A percentile compares a stretch with the other conserved stretches of the same genome.
These are phyloP conservation scores for Trachemys scripta DNA, from an alignment of 2,113 vertebrate genomes.

Conservation along the genomic window DNA sequence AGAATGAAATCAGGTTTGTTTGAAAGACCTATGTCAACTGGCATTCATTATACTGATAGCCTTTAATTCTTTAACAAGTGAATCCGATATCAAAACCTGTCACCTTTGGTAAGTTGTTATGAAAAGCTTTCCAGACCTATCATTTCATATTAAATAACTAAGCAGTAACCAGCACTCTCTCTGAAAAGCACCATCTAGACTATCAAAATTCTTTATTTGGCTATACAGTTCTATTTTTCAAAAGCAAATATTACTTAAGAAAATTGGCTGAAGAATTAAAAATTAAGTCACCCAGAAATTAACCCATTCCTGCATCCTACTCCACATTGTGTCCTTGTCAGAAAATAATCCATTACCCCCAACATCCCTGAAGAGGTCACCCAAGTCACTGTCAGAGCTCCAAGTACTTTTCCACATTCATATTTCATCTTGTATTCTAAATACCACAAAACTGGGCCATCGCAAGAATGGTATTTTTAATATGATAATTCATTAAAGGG, in stretches of 20 bases:
- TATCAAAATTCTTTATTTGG: background rate
- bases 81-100: background rate
- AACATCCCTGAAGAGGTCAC: background rate
- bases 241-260: background rate
- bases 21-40: background rate
- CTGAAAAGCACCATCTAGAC: accelerated
- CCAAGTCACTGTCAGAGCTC: background rate
- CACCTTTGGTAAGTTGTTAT: background rate
- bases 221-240: background rate
- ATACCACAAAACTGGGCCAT: background rate
- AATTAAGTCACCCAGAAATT: background rate
- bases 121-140: background rate
- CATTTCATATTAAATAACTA: background rate
- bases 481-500: background rate
- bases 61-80: background rate
- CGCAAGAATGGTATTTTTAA: background rate
- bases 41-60: background rate
- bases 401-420: background rate
- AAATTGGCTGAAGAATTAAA: background rate
- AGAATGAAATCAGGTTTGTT: background rate
- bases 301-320: too few species aligned
- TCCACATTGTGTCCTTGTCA: background rate
- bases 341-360: background rate
- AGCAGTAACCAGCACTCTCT: background rate
- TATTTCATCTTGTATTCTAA: background rate